Evolutionary conservation across 2,888 invertebrate genomes (phyloP), one percentile per base, ranked within the genome.

Genomic region (Dynastes hyllus): DNA sequence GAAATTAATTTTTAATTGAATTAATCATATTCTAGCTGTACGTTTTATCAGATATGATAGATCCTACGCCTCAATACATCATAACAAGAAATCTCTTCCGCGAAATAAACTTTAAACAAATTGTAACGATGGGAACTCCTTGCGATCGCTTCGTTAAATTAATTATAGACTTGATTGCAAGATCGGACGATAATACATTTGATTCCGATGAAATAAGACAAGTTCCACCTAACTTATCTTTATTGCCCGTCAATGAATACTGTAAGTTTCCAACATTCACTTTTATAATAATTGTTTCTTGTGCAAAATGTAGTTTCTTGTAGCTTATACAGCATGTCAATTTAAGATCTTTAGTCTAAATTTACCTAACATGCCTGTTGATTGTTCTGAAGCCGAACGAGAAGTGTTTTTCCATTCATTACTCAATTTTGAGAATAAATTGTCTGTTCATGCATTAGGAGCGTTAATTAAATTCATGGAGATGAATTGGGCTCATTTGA

Each of bases 401-500:
- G 88, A 89, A 2, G 85, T 92, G 16, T 93, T 92, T 85, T 89
- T 95, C 0, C 90, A 92, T 76, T 93, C 93, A 0, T 87, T 92
- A 0, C 86, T 95, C 0, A 92, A 94, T 87, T 92, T 94, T 85
- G 90, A 91, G 61, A 91, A 92, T 80, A 90, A 90, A 5, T 90
- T 92, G 75, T 93, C 93, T 79, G 90, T 95, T 2, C 92, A 94
- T 84, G 93, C 95, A 0, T 87, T 94, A 2, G 96, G 96, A 3
- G 93, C 94, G 0, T 88, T 96, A 58, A 88, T 96, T 27, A 92
- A 93, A 84, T 95, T 93, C 86, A 85, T 96, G 51, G 95, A 95
- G 82, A 90, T 91, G 73, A 92, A 93, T 85, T 94, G 93, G 92
- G 83, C 86, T 9, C 84, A 84, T 73, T 86, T 88, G 81, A 83